A percentile compares a stretch with the other conserved stretches of the same genome.
phyloP scores from a whole-genome alignment of 2,113 vertebrate species.

The Hippoglossus stenolepis region DNA sequence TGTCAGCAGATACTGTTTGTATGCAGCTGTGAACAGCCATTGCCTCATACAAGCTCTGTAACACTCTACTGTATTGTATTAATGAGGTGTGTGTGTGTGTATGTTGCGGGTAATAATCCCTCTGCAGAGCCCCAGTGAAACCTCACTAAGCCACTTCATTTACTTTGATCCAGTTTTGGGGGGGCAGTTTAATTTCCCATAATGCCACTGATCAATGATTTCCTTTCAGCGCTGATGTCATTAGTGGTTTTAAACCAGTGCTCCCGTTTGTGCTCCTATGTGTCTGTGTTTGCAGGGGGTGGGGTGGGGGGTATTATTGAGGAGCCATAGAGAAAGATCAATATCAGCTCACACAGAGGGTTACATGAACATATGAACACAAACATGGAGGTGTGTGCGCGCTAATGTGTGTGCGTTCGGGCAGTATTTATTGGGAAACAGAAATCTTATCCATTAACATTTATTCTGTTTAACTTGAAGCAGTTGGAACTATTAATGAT shows the following conservation, averaged over 20 bases:
- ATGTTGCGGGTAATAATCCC: slow-evolving; percentile 75
- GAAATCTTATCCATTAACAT: slow-evolving; percentile 19
- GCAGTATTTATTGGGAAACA: slow-evolving; percentile 19
- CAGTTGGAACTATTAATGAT: slow-evolving; percentile 50
- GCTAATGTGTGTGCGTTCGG: not conserved
- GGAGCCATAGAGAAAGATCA: slow-evolving; percentile 86
- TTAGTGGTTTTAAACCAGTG: slow-evolving; percentile 88
- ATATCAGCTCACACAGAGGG: slow-evolving; percentile 81
- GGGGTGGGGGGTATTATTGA: slow-evolving; percentile 76
- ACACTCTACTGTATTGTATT: slow-evolving; percentile 31
- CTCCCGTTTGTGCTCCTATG: slow-evolving; percentile 71
- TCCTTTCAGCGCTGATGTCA: slow-evolving; percentile 93
- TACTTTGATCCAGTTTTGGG: slow-evolving; percentile 89
- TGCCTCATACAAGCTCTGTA: not conserved
- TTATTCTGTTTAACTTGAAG: slow-evolving; percentile 24
- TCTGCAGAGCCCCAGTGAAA: slow-evolving; percentile 77
- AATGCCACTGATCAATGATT: slow-evolving; percentile 91
- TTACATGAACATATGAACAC: slow-evolving; percentile 38
- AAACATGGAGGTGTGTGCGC: not conserved
- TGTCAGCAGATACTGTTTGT: not conserved
- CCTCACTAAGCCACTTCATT: slow-evolving; percentile 84
- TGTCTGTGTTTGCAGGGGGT: slow-evolving; percentile 53
- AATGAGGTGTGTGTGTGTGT: slow-evolving; percentile 49
- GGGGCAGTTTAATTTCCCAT: slow-evolving; percentile 88
- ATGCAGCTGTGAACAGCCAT: not conserved